phyloP scores from a whole-genome alignment of 2,797 vertebrate species.

The Mormyrops boulengeri region DNA sequence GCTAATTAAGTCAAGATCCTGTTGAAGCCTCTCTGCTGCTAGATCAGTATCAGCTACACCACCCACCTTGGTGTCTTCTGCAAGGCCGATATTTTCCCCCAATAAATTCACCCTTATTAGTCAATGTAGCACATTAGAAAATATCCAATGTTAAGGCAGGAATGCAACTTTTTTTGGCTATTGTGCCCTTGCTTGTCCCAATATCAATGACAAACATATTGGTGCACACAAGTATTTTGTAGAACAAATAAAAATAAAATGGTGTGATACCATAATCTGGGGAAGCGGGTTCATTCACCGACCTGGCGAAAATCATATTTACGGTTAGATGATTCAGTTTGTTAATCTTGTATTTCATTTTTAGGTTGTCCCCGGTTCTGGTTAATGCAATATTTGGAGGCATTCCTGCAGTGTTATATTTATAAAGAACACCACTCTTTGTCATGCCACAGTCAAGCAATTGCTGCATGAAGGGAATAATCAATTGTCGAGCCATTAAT shows the following conservation, averaged over 20 bases:
- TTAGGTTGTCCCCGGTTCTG: not conserved
- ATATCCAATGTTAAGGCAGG: not conserved
- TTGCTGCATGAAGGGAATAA: not conserved
- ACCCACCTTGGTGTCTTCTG: too few relatives aligned
- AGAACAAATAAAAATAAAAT: not conserved
- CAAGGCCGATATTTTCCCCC: not conserved
- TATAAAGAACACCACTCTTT: not conserved
- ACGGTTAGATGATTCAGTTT: not conserved
- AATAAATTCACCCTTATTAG: not conserved
- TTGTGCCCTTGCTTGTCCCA: not conserved
- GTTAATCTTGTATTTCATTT: not conserved
- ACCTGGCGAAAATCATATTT: not conserved
- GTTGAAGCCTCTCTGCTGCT: too few relatives aligned
- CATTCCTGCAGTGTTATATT: not conserved
- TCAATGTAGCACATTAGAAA: not conserved
- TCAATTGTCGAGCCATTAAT: not conserved
- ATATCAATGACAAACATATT: not conserved
- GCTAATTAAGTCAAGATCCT: too few relatives aligned
- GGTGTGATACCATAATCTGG: not conserved
- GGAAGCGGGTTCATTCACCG: not conserved
- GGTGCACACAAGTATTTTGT: not conserved
- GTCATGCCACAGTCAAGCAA: not conserved
- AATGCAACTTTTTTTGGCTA: not conserved
- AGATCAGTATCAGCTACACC: too few relatives aligned
- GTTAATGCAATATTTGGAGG: not conserved